A percentile compares a stretch with the other conserved stretches of the same genome.
Conservation (phyloP, 2,888 invertebrate species). For the Polydesmus complanatus region DNA sequence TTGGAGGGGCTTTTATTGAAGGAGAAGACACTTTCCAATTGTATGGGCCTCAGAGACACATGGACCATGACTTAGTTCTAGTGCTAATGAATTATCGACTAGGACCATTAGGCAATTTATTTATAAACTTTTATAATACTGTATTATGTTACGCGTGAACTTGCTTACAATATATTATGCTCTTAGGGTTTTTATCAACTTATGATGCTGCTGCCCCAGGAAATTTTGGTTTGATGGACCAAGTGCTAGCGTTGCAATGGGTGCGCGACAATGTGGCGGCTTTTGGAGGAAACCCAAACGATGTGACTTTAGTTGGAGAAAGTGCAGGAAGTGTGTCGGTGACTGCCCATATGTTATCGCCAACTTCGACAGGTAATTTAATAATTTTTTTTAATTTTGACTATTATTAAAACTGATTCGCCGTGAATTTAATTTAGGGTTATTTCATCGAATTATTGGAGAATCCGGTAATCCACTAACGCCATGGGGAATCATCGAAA, state of each 20-base stretch:
- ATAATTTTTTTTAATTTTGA: not conserved
- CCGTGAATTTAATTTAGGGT: not conserved
- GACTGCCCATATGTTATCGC: not conserved
- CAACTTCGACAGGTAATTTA: not conserved
- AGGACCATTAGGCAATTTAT: not conserved
- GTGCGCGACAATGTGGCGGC: not conserved
- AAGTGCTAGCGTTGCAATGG: constrained; percentile 4
- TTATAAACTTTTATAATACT: not conserved
- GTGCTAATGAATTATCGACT: constrained; percentile 7
- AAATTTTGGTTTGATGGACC: constrained; percentile 6
- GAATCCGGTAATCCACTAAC: constrained; percentile 6
- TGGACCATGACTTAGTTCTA: constrained; percentile 3
- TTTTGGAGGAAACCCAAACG: constrained; percentile 6
- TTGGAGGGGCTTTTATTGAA: constrained; percentile 1
- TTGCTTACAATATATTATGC: too few relatives aligned
- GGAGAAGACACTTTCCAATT: not conserved
- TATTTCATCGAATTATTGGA: constrained; percentile 3
- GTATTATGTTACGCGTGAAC: not conserved
- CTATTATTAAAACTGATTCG: not conserved
- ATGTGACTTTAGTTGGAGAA: constrained; percentile 2
- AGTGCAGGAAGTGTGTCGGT: constrained; percentile 6
- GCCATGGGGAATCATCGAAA: not conserved
- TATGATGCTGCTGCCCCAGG: not conserved
- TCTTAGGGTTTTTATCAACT: not conserved
- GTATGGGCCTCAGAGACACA: not conserved